These are phyloP conservation scores for Bombus confusus DNA, from an alignment of 1,140 invertebrate species.

Conservation along the genomic window DNA sequence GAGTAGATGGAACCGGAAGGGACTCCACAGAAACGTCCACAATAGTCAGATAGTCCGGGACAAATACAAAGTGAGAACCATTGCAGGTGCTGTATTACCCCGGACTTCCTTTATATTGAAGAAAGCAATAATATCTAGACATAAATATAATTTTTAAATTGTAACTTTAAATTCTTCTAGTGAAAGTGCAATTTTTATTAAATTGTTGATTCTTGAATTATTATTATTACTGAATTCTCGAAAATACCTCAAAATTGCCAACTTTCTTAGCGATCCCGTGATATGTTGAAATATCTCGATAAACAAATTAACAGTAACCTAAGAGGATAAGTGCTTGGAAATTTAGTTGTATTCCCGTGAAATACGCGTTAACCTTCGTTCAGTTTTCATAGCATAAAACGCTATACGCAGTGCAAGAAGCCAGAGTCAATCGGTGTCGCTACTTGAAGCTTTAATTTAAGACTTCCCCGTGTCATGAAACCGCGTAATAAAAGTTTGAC, in stretches of 20 bases:
- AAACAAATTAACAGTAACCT: not conserved
- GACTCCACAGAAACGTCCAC: not conserved
- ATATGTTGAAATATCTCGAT: not conserved
- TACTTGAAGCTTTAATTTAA: constrained; percentile 4
- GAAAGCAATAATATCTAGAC: no score
- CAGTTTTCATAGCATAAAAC: not conserved
- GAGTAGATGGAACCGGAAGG: not conserved
- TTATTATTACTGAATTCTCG: no score
- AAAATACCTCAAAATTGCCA: not conserved
- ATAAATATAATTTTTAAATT: no score
- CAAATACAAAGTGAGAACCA: not conserved
- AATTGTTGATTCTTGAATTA: no score
- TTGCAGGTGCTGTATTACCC: not conserved
- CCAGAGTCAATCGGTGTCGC: not conserved
- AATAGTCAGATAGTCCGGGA: not conserved
- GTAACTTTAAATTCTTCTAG: no score
- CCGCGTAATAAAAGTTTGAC: constrained; percentile 22
- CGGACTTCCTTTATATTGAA: no score
- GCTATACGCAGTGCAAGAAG: no score
- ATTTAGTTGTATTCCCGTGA: not conserved
- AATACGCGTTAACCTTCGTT: not conserved
- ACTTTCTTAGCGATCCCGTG: not conserved
- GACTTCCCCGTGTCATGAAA: not conserved
- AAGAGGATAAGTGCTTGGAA: not conserved
- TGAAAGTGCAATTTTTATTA: no score